Evolutionary conservation across 1,140 invertebrate species (phyloP), one percentile per base, ranked within the genome.

Genomic region (Drosophila kepulauana): DNA sequence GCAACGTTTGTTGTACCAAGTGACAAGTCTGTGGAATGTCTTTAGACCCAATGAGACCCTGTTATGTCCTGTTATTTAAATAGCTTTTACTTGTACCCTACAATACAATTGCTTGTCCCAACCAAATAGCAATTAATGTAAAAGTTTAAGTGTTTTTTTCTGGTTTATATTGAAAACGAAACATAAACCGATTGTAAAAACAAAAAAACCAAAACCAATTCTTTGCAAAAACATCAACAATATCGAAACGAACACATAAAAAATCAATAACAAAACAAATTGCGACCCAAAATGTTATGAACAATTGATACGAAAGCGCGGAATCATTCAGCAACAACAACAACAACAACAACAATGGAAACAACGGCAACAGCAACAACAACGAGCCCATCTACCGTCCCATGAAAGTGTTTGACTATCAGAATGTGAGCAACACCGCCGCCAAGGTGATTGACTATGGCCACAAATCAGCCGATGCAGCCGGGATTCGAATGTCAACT

Each of bases 401-500:
- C 35, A 70, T 89, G 28, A 78, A 92, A 85, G 90, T 92, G 46
- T 92, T 91, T 65, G 91, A 92, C 67, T 92, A 92, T 78, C 81
- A 88, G 48, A 92, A 87, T 38, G 78, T 52, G 58, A 49, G 49
- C 20, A 93, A 94, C 58, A 84, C 93, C 56, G 93, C 94, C 51
- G 93, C 94, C n/a, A 94, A 95, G 71, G 94, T 96, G 25, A 94
- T 96, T 49, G 96, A 97, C 92, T 96, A 97, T 93, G 94, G 95
- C 15, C 96, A 96, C 79, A 94, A 95, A 77, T 92, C 82, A 4
- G 61, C 51, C 13, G 70, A 69, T 59, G 30, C 35, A 6, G 6
- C 3, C 2, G 61, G 15, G 13, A 45, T 5, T 30, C 28, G 48
- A 4, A 56, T 45, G 16, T 41, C 28, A 46, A 43, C 20, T 33